Evolutionary conservation across 2,113 vertebrate species (phyloP).

Genomic region (Terrapene triunguis): DNA sequence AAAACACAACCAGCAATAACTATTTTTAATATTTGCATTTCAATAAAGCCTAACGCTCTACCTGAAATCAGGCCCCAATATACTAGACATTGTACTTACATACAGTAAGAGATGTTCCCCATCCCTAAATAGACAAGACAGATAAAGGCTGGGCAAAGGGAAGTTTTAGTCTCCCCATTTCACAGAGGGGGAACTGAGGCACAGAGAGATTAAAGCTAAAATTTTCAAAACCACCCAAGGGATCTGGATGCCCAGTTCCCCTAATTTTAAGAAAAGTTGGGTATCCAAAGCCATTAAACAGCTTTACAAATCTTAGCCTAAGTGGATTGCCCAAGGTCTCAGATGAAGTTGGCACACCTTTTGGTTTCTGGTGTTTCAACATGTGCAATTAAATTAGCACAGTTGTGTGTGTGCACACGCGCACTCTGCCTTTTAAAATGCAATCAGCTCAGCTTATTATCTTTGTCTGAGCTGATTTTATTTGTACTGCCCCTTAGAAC

Average conservation of each 20-base stretch:
- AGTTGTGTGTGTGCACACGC: background rate
- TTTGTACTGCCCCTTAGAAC: background rate
- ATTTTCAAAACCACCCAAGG: background rate
- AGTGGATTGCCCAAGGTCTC: background rate
- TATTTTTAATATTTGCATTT: background rate
- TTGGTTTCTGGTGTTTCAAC: background rate
- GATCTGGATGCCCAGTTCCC: background rate
- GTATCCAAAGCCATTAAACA: background rate
- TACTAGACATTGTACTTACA: background rate
- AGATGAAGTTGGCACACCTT: background rate
- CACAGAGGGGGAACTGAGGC: background rate
- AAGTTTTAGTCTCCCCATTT: background rate
- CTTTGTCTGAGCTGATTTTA: constrained; percentile 1
- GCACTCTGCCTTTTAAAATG: background rate
- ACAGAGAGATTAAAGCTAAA: background rate
- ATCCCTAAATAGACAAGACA: background rate
- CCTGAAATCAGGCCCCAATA: background rate
- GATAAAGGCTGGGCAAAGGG: background rate
- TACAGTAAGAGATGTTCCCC: background rate
- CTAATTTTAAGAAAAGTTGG: background rate
- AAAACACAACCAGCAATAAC: background rate
- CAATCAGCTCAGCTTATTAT: background rate
- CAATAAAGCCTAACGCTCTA: background rate
- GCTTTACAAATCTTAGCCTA: background rate
- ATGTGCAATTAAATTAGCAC: background rate